phyloP scores from a whole-genome alignment of 2,797 vertebrate species.

The Eulemur coronatus region DNA sequence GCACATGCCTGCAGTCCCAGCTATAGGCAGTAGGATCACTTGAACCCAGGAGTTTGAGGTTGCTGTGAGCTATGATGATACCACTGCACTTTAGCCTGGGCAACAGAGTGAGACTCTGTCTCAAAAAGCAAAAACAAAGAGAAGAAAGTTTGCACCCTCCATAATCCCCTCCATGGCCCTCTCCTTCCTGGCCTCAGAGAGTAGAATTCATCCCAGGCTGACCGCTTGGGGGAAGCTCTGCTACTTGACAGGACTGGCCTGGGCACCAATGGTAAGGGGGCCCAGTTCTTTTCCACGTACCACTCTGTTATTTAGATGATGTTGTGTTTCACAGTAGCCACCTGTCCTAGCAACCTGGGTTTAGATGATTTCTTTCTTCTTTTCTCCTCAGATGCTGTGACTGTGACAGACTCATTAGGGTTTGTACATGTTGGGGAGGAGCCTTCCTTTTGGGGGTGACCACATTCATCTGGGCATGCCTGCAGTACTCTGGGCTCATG shows the following conservation, averaged over 20 bases:
- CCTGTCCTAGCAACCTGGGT: neutral
- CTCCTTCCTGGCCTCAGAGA: neutral
- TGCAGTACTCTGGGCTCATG: conserved; percentile 87
- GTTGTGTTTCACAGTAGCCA: accelerated
- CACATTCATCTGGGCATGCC: conserved; percentile 89
- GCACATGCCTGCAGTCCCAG: neutral
- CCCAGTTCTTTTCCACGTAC: accelerated
- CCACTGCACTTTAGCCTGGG: neutral
- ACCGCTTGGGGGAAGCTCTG: neutral
- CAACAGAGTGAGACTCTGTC: neutral
- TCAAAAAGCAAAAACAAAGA: neutral
- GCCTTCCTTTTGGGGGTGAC: conserved; percentile 73
- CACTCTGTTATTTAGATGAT: neutral
- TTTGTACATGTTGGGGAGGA: conserved; percentile 76
- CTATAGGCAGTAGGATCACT: neutral
- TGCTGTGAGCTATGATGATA: too few relatives aligned
- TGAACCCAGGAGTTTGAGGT: neutral
- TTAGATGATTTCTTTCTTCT: neutral
- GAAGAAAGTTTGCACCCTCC: neutral
- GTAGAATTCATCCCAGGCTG: neutral
- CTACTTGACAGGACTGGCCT: neutral
- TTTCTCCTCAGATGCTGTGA: conserved; percentile 79
- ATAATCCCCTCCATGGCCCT: neutral
- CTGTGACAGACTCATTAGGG: conserved; percentile 51
- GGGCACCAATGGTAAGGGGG: neutral